Conservation (phyloP, 2,888 invertebrate genomes). For the Ochlodes sylvanus region DNA sequence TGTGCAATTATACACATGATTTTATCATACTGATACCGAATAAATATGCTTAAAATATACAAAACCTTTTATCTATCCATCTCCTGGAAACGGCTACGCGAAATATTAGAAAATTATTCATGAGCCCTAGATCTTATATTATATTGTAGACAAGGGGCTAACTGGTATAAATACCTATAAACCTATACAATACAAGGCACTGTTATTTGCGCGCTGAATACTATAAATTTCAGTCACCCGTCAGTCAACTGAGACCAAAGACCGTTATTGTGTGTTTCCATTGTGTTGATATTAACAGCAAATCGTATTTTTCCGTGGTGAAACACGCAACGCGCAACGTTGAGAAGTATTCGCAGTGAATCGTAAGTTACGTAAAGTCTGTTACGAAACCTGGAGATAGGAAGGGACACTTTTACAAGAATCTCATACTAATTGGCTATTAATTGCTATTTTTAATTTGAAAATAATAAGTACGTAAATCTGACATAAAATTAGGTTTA, state of each 20-base stretch:
- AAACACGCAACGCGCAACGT: too few relatives aligned
- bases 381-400: too few relatives aligned
- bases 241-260: slow-evolving; percentile 64
- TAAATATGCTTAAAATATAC: too few relatives aligned
- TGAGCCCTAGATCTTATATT: neutral
- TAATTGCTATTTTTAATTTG: neutral
- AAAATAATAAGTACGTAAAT: too few relatives aligned
- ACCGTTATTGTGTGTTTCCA: slow-evolving; percentile 64
- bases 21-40: too few relatives aligned
- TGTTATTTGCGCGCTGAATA: slow-evolving; percentile 53
- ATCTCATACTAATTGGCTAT: slow-evolving; percentile 17
- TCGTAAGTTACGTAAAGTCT: too few relatives aligned
- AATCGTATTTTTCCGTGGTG: too few relatives aligned
- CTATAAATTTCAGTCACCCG: slow-evolving; percentile 73
- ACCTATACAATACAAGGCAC: slow-evolving; percentile 47
- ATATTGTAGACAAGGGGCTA: slow-evolving; percentile 15
- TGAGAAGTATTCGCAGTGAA: too few relatives aligned
- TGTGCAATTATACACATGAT: too few relatives aligned
- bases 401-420: too few relatives aligned
- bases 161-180: slow-evolving; percentile 29
- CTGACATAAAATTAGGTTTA: too few relatives aligned
- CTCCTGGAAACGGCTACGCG: neutral
- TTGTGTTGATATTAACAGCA: slow-evolving; percentile 33
- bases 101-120: slow-evolving; percentile 6
- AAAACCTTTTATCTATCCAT: too few relatives aligned